Percentiles rank a stretch among this genome's conserved stretches.
Conservation (phyloP, 2,797 vertebrate genomes). For the Enteromius treurensis region DNA sequence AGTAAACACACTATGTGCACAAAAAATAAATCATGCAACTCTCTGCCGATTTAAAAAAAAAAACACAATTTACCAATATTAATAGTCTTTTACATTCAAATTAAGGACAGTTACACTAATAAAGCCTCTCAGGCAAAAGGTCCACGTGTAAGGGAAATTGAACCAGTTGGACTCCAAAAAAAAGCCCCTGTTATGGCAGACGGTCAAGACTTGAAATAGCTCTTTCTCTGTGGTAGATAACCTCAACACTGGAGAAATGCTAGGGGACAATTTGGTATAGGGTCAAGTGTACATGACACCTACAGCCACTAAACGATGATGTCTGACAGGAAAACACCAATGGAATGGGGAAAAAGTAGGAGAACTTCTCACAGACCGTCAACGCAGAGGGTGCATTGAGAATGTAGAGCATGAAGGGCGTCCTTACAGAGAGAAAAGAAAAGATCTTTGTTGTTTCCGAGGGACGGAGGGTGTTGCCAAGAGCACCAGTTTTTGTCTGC, state of each 20-base stretch:
- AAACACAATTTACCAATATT: background rate
- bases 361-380: constrained; percentile 2
- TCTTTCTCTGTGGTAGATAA: constrained; percentile 41
- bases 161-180: constrained; percentile 44
- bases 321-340: constrained; percentile 31
- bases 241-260: constrained; percentile 40
- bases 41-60: background rate
- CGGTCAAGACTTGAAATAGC: constrained; percentile 49
- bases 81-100: constrained; percentile 13
- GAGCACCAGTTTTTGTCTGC: constrained; percentile 36
- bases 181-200: constrained; percentile 45
- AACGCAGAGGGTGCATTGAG: constrained; percentile 23
- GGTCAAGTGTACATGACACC: constrained; percentile 46
- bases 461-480: constrained; percentile 40
- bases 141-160: constrained; percentile 29
- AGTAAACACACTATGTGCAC: constrained; percentile 11
- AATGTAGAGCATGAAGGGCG: constrained; percentile 49
- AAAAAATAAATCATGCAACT: background rate
- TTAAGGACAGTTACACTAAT: background rate
- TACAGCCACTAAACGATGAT: constrained; percentile 4
- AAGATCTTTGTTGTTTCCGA: constrained; percentile 51
- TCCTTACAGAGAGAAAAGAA: constrained; percentile 46
- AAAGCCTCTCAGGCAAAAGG: constrained; percentile 15
- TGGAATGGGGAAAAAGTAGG: background rate
- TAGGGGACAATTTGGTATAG: constrained; percentile 19